phyloP scores from a whole-genome alignment of 2,113 vertebrate genomes.

The Gallinago media region DNA sequence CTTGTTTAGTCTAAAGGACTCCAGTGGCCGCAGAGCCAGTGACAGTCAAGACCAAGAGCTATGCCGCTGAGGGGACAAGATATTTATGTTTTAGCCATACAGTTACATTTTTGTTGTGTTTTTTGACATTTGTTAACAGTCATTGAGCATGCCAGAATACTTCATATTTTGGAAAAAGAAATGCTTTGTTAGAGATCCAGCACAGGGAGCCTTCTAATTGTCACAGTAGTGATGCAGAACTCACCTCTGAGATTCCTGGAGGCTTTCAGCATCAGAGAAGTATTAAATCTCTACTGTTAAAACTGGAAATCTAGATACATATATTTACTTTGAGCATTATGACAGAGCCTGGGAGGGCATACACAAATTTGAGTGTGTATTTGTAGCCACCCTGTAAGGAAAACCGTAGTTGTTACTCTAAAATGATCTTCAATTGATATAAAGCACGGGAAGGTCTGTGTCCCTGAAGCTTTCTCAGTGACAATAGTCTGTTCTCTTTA shows the following conservation, averaged over 20 bases:
- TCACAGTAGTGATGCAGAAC: fast-evolving
- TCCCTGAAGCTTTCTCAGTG: neutral
- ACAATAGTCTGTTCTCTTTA: neutral
- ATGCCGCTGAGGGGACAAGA: neutral
- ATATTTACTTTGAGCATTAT: neutral
- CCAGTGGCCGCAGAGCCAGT: neutral
- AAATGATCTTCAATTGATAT: neutral
- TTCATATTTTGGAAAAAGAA: neutral
- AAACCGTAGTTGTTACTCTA: neutral
- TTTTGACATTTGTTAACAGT: neutral
- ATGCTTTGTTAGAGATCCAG: neutral
- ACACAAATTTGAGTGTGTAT: fast-evolving
- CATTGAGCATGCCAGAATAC: neutral
- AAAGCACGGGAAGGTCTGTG: neutral
- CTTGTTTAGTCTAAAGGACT: conserved; percentile 52
- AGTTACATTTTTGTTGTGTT: neutral
- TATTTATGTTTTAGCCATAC: neutral
- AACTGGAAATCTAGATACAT: neutral
- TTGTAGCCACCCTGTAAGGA: neutral
- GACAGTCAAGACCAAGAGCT: conserved; percentile 8
- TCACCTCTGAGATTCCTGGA: neutral
- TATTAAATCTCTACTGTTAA: neutral
- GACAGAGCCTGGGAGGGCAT: neutral
- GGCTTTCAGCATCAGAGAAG: neutral
- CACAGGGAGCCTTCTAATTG: neutral